These are phyloP conservation scores for Camptogramma bilineatum DNA, from an alignment of 2,888 invertebrate genomes.

Conservation along the genomic window DNA sequence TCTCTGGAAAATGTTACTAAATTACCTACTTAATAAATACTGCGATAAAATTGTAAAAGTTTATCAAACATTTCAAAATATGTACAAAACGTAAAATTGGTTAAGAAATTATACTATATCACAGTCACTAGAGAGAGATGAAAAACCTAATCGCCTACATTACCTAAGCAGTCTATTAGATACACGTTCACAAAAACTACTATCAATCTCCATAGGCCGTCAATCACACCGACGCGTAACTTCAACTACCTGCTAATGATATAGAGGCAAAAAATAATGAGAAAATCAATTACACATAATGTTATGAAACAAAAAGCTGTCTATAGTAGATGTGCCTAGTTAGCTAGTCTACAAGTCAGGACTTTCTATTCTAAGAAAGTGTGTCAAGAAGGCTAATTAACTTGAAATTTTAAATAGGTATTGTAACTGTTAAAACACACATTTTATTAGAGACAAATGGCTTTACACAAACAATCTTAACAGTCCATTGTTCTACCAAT, in stretches of 20 bases:
- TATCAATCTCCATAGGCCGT: slow-evolving; percentile 54
- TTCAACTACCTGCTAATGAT: slow-evolving; percentile 25
- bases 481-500: neutral
- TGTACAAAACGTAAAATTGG: slow-evolving; percentile 74
- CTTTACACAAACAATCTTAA: neutral
- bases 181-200: slow-evolving; percentile 57
- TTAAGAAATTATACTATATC: slow-evolving; percentile 83
- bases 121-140: slow-evolving; percentile 83
- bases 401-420: neutral
- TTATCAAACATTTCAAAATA: slow-evolving; percentile 81
- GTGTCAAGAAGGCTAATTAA: neutral
- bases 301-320: slow-evolving; percentile 21
- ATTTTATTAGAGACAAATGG: neutral
- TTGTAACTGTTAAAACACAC: neutral
- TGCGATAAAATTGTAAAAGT: slow-evolving; percentile 82
- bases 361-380: slow-evolving; percentile 13
- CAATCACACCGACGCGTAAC: slow-evolving; percentile 55
- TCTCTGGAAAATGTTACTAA: slow-evolving; percentile 35
- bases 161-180: slow-evolving; percentile 75
- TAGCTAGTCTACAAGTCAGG: slow-evolving; percentile 17
- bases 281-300: slow-evolving; percentile 28
- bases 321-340: slow-evolving; percentile 24
- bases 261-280: slow-evolving; percentile 32
- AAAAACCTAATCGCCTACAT: slow-evolving; percentile 68
- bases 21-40: slow-evolving; percentile 63